Evolutionary conservation across 1,140 invertebrate species (phyloP), one percentile per base, ranked within the genome.

Genomic region (Coelopa frigida): DNA sequence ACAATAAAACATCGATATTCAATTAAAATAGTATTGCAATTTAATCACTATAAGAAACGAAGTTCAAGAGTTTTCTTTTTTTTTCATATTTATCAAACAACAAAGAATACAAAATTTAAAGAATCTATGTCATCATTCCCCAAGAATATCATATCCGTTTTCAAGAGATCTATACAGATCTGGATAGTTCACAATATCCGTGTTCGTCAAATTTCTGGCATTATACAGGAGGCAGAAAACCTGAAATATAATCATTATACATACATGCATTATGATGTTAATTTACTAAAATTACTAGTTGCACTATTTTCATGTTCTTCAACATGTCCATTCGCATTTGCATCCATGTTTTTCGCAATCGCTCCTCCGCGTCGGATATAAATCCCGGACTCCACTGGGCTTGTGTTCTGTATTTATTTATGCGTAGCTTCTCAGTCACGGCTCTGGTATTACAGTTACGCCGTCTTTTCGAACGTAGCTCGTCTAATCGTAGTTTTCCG

Each of bases 321-420:
- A 67, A 53, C 14, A 59, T 51, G 21, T 67, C 63, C 1, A 46
- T 45, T 26, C 63, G 58, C 57, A 57, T 63, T 32, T 61, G 53
- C 5, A 66, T 52, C 58, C 60, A 63, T 14, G 63, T 61, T 43
- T 53, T 43, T 5, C 63, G 60, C 22, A 67, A 36, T 2, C 63
- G 58, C 36, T 67, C 63, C 29, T 67, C 63, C 0, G 63, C 63
- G 5, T 63, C 60, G 2, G 63, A 67, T 15, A 67, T 58, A 31
- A 61, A 67, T 3, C 58, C 62, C 3, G 63, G 60, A 2, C 52
- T 35, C 63, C 63, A 67, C 27, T 66, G 52, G 35, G 59, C 58
- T 43, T 56, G 48, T 2, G 54, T 23, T 2, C 58, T 44, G 32
- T 51, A 54, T 11, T 44, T 36, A 10, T 33, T 40, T 3, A 58